Base-by-base conservation (phyloP, 2,797 vertebrate species). In the Xenentodon cancila region DNA sequence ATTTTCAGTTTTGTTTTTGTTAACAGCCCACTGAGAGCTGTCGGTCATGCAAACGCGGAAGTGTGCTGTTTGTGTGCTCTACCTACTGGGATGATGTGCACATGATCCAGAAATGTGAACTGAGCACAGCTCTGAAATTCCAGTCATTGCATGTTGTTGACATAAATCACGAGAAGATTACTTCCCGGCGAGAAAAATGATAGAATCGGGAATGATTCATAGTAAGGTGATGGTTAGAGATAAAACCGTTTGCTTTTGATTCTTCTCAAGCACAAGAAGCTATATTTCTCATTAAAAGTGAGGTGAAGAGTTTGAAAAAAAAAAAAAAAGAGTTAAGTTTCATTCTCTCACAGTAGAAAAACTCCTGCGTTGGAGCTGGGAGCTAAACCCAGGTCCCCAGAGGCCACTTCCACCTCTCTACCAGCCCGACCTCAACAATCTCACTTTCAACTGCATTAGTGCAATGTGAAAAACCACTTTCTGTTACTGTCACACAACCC, bases 321-420 rank as follows among this genome's bases (percentile, higher is more conserved):
- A 50, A 21, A 49, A 11, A 17, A 4, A 18, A 72, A 13, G 73
- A 53, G 73, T 78, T 76, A 58, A 43, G 64, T 21, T 55, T 68
- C 25, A 46, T 52, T 71, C 17, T 2, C 30, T 59, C 46, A 19
- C 32, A 50, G 55, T 17, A 51, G 37, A 80, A 79, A 79, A 73
- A 54, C 34, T 59, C 22, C 53, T 59, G 3, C n/a, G 44, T 49
- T 53, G 53, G 69, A 78, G 71, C n/a, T n/a, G 34, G 44, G 59
- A 77, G 63, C 54, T 19, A 80, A 73, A 71, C 61, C 16, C 11
- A 46, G 82, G 81, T 87, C 84, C 84, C 20, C 37, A 60, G 76
- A 81, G 77, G 54, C 46, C 72, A 52, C 17, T 71, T 70, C 59
- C 72, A 62, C 60, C 69, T 64, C 50, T 73, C 60, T 58, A 68